A percentile compares a stretch with the other conserved stretches of the same genome.
Conservation (phyloP, 2,113 vertebrate species). For the Brachyistius frenatus region DNA sequence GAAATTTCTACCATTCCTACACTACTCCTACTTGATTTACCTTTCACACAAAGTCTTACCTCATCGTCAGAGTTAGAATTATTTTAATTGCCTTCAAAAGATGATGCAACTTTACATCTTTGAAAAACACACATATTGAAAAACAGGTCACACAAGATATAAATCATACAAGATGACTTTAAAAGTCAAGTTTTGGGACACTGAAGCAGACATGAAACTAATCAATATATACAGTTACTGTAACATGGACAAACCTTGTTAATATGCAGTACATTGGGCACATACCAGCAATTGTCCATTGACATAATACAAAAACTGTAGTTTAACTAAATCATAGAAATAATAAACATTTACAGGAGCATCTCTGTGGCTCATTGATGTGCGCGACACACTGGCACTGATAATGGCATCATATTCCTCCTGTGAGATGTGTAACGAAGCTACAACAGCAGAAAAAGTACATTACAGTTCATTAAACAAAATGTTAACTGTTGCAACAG, state of each 20-base stretch:
- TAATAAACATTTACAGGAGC: conserved; percentile 37
- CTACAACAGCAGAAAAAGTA: conserved; percentile 32
- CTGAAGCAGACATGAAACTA: conserved; percentile 57
- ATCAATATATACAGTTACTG: conserved; percentile 75
- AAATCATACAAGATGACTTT: conserved; percentile 73
- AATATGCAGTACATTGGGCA: conserved; percentile 68
- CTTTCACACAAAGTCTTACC: conserved; percentile 49
- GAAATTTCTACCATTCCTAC: no score
- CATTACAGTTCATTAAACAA: conserved; percentile 14
- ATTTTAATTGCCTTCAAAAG: conserved; percentile 74
- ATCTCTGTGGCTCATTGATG: conserved; percentile 27
- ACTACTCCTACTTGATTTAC: conserved; percentile 7
- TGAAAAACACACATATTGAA: conserved; percentile 68
- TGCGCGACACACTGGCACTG: conserved; percentile 3
- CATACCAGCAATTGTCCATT: conserved; percentile 41
- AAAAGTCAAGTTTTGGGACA: conserved; percentile 67
- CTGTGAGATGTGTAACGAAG: conserved; percentile 30
- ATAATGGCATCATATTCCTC: background rate
- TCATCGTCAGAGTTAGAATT: conserved; percentile 43
- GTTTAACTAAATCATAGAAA: conserved; percentile 27
- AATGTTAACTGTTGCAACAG: conserved; percentile 21
- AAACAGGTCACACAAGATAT: conserved; percentile 74
- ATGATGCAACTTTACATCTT: conserved; percentile 65
- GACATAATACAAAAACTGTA: conserved; percentile 40
- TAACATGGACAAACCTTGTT: conserved; percentile 68